phyloP scores from a whole-genome alignment of 2,113 vertebrate genomes.

The Toxotes jaculatrix region DNA sequence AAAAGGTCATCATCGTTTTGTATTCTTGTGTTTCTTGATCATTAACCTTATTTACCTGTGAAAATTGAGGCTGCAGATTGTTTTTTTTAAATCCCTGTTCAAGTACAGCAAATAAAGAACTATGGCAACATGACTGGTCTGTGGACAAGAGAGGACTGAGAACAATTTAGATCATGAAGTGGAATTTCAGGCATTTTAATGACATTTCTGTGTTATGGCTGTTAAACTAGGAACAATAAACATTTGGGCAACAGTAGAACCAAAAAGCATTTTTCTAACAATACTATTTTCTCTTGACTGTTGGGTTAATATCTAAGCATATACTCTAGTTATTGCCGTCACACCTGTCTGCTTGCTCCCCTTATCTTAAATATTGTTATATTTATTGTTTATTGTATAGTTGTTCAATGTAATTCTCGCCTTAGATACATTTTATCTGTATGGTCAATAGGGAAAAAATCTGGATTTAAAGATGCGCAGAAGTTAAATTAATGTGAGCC shows the following conservation, averaged over 20 bases:
- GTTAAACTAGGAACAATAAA: conserved; percentile 2
- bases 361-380: too few species aligned
- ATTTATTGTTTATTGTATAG: too few species aligned
- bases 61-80: conserved; percentile 14
- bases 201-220: background rate
- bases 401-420: background rate
- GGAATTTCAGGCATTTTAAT: background rate
- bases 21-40: conserved; percentile 3
- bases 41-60: conserved; percentile 24
- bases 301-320: conserved; percentile 3
- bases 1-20: conserved; percentile 49
- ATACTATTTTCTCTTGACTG: conserved; percentile 10
- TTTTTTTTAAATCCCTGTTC: conserved; percentile 1
- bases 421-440: conserved; percentile 3
- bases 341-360: too few species aligned
- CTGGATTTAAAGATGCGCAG: conserved; percentile 2
- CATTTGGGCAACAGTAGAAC: conserved; percentile 4
- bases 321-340: background rate
- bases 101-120: background rate
- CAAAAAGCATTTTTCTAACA: conserved; percentile 1
- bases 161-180: background rate
- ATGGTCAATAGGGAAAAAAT: background rate
- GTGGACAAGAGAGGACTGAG: background rate
- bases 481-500: conserved; percentile 48
- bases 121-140: background rate